Evolutionary conservation across 37 sponge, comb jelly and placozoan species (phyloP).

Genomic region (Halisarca cf. caerulea): DNA sequence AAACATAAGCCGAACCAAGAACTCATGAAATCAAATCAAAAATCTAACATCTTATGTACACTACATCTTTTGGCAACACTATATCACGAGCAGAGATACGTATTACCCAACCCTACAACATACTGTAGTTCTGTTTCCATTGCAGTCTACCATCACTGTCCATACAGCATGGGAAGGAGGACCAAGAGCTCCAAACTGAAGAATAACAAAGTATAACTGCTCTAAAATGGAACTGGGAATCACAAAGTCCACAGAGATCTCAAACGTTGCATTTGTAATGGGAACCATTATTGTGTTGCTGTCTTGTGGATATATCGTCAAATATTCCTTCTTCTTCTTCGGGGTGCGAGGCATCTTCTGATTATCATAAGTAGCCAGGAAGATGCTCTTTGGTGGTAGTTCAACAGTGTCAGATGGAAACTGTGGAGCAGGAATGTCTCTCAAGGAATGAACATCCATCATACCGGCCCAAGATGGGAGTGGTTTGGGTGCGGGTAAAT

Average conservation of each 20-base stretch:
- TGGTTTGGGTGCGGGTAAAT: background rate
- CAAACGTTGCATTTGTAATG: background rate
- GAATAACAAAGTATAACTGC: background rate
- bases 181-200: conserved; percentile 3
- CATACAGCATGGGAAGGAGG: background rate
- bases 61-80: no score
- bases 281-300: background rate
- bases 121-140: background rate
- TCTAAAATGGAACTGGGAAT: background rate
- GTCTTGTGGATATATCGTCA: background rate
- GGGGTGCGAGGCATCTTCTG: background rate
- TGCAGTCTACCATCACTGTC: background rate
- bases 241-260: background rate
- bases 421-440: background rate
- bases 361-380: background rate
- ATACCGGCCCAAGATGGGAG: conserved; percentile 20
- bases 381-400: background rate
- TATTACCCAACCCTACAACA: no score
- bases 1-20: no score
- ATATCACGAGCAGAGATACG: no score
- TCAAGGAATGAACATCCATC: conserved; percentile 28
- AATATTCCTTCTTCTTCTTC: background rate
- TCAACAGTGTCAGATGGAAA: background rate
- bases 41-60: no score
- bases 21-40: no score